phyloP scores from a whole-genome alignment of 2,888 invertebrate species.

The Polyommatus iphigenia region DNA sequence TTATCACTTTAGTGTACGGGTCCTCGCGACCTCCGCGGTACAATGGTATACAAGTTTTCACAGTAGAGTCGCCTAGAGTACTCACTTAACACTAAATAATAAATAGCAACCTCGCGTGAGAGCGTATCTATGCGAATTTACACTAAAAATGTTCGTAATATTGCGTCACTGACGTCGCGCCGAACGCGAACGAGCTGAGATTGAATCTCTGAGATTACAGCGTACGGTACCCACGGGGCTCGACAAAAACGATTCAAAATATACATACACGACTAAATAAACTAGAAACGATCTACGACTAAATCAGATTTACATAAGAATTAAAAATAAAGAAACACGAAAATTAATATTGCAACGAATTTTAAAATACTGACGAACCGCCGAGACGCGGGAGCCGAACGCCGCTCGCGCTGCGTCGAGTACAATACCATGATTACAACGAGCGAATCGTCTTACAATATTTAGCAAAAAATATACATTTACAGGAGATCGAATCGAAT shows the following conservation, averaged over 20 bases:
- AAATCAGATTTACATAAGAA: slow-evolving; percentile 72
- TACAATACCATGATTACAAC: slow-evolving; percentile 43
- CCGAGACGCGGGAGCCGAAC: slow-evolving; percentile 34
- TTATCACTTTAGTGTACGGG: slow-evolving; percentile 66
- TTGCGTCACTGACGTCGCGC: slow-evolving; percentile 63
- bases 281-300: slow-evolving; percentile 63
- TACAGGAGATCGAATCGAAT: slow-evolving; percentile 80
- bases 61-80: slow-evolving; percentile 72
- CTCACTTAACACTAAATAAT: slow-evolving; percentile 77
- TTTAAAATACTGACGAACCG: slow-evolving; percentile 55
- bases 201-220: slow-evolving; percentile 77
- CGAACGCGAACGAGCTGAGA: slow-evolving; percentile 63
- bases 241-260: slow-evolving; percentile 66
- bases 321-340: slow-evolving; percentile 65
- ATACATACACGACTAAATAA: slow-evolving; percentile 62
- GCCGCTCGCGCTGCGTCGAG: slow-evolving; percentile 21
- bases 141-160: slow-evolving; percentile 74
- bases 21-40: slow-evolving; percentile 67
- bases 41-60: slow-evolving; percentile 78
- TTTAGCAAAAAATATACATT: slow-evolving; percentile 78
- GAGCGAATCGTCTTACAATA: slow-evolving; percentile 47
- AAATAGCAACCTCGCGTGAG: slow-evolving; percentile 74
- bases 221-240: slow-evolving; percentile 59
- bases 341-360: slow-evolving; percentile 74
- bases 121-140: slow-evolving; percentile 74